Evolutionary conservation across 2,797 vertebrate species (phyloP), one percentile per base, ranked within the genome.

Genomic region (Hoplostethus atlanticus): DNA sequence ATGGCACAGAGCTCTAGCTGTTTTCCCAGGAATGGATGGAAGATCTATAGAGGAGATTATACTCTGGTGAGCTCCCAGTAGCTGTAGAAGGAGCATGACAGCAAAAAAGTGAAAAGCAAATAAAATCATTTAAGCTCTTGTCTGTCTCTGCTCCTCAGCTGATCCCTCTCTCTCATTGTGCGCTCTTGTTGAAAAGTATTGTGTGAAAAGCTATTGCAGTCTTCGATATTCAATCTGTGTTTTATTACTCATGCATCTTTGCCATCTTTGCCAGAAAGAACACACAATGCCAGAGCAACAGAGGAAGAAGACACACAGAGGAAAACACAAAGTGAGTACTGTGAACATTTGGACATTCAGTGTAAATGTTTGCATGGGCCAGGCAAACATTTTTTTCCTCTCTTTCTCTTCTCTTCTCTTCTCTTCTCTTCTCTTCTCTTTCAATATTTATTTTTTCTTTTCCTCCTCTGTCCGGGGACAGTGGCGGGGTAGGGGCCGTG

Each of bases 271-370:
- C 55, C 55, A 74, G 62, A 64, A 48, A 40, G 54, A 73, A 40
- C 67, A 71, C 16, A 50, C 7, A 30, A 71, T 40, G 28, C 40
- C 57, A 75, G 61, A 80, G 38, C 30, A 53, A 31, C 44, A 38
- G 55, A 48, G 28, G 21, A 13, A 30, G 59, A 12, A 4, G 59
- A 40, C n/a, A 47, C 40, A 15, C 36, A 50, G 42, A 40, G n/a
- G 55, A 56, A 7, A 25, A 57, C n/a, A 34, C 44, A 47, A 34
- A 38, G 53, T 30, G 13, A 31, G 53, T 15, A 12, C 6, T 21
- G 21, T 59, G n/a, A 40, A 17, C 17, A 40, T 6, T 40, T 42
- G 15, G 15, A n/a, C 11, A 5, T 50, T 11, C 11, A 10, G 16
- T 11, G 36, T 40, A n/a, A 40, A 59, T 6, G n/a, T 36, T n/a